A percentile compares a stretch with the other conserved stretches of the same genome.
phyloP scores from a whole-genome alignment of 2,113 vertebrate genomes.

The Podocnemis expansa region DNA sequence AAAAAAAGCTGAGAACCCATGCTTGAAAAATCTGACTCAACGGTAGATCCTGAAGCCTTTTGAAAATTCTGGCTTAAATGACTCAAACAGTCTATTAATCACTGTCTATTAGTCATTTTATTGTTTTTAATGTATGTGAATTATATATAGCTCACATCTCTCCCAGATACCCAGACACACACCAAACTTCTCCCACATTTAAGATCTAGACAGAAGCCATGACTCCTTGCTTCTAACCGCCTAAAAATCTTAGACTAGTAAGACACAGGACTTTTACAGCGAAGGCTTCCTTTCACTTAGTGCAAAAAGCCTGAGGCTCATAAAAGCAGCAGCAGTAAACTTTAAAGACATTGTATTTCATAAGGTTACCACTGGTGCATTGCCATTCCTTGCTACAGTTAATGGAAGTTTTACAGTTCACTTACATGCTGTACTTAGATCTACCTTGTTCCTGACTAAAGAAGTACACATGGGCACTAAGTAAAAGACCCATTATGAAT shows the following conservation, averaged over 20 bases:
- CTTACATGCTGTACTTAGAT: constrained; percentile 46
- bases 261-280: constrained; percentile 38
- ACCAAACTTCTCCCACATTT: neutral
- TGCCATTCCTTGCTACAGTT: constrained; percentile 38
- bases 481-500: neutral
- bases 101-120: neutral
- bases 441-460: constrained; percentile 27
- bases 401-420: constrained; percentile 57
- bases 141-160: neutral
- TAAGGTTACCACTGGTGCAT: neutral
- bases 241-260: neutral
- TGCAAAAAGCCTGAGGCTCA: constrained; percentile 56
- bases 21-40: constrained; percentile 1
- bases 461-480: neutral
- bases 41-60: neutral
- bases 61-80: constrained; percentile 2
- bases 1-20: neutral
- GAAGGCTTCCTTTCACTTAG: constrained; percentile 45
- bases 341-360: constrained; percentile 43
- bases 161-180: neutral
- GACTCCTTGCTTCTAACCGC: constrained; percentile 4
- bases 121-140: neutral
- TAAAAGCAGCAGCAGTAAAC: constrained; percentile 53
- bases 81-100: neutral
- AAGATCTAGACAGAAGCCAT: constrained; percentile 9